Conservation (phyloP, 2,888 invertebrate species). For the Trichacis sp. region DNA sequence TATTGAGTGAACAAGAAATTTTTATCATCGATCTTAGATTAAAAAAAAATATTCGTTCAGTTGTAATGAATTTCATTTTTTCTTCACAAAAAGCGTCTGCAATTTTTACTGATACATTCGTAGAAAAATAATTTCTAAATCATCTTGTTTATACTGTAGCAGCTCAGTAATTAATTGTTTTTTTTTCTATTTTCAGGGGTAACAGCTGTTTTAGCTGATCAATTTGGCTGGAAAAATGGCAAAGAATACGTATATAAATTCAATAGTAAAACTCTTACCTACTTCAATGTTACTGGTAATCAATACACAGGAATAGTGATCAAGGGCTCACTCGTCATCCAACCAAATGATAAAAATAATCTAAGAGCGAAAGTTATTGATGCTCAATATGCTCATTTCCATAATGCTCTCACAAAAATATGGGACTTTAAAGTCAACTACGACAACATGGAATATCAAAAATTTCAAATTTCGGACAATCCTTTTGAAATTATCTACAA, state of each 20-base stretch:
- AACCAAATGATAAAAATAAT: conserved; percentile 70
- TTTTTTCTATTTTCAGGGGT: conserved; percentile 52
- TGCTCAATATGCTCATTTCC: conserved; percentile 72
- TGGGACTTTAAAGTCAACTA: conserved; percentile 70
- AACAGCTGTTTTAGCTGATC: conserved; percentile 13
- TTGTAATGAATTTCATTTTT: too few relatives aligned
- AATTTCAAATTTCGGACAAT: conserved; percentile 72
- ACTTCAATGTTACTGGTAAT: conserved; percentile 72
- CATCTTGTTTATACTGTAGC: too few relatives aligned
- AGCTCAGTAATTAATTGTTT: too few relatives aligned
- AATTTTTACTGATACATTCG: too few relatives aligned
- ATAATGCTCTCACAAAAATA: conserved; percentile 71
- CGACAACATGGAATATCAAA: conserved; percentile 71
- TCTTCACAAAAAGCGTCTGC: too few relatives aligned
- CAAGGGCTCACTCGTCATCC: conserved; percentile 72
- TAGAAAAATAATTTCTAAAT: too few relatives aligned
- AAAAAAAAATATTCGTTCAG: too few relatives aligned
- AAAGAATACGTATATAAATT: conserved; percentile 63
- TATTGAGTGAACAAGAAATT: too few relatives aligned
- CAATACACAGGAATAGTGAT: conserved; percentile 72
- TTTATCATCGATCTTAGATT: too few relatives aligned
- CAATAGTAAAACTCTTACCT: conserved; percentile 72
- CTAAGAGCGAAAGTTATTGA: conserved; percentile 71
- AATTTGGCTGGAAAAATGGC: conserved; percentile 58
- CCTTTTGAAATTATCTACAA: conserved; percentile 74